Conservation (phyloP, 2,888 invertebrate genomes). For the Oconnorella tubifera region DNA sequence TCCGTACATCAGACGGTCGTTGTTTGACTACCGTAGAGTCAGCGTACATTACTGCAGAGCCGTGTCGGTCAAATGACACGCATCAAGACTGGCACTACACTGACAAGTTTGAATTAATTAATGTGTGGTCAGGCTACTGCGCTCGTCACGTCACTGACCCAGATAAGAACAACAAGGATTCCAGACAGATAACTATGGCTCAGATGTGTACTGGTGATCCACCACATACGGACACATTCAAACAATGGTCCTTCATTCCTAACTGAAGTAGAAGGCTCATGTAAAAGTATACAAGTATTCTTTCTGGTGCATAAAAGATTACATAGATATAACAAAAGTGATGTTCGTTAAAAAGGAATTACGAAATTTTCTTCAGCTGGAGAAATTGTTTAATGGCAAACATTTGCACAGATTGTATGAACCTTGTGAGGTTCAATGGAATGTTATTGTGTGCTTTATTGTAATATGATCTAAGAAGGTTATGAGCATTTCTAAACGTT, state of each 20-base stretch:
- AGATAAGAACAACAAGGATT: constrained; percentile 14
- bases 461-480: too few species aligned
- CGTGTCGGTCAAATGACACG: constrained; percentile 4
- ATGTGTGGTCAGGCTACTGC: constrained; percentile 29
- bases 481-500: too few species aligned
- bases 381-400: too few species aligned
- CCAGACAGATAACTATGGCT: constrained; percentile 36
- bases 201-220: constrained; percentile 29
- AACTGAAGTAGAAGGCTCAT: background rate
- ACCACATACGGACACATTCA: constrained; percentile 16
- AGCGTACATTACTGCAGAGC: constrained; percentile 26
- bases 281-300: too few species aligned
- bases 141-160: constrained; percentile 38
- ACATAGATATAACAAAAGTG: too few species aligned
- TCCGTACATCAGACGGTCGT: constrained; percentile 18
- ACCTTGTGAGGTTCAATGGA: too few species aligned
- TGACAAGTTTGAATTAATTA: constrained; percentile 9
- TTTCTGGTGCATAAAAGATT: too few species aligned
- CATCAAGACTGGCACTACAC: constrained; percentile 25
- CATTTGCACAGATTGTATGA: too few species aligned
- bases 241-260: constrained; percentile 16
- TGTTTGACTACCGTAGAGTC: constrained; percentile 26
- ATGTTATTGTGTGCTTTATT: too few species aligned
- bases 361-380: too few species aligned
- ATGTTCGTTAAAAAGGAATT: too few species aligned